Conservation (phyloP, 2,113 vertebrate species). For the Natator depressus region DNA sequence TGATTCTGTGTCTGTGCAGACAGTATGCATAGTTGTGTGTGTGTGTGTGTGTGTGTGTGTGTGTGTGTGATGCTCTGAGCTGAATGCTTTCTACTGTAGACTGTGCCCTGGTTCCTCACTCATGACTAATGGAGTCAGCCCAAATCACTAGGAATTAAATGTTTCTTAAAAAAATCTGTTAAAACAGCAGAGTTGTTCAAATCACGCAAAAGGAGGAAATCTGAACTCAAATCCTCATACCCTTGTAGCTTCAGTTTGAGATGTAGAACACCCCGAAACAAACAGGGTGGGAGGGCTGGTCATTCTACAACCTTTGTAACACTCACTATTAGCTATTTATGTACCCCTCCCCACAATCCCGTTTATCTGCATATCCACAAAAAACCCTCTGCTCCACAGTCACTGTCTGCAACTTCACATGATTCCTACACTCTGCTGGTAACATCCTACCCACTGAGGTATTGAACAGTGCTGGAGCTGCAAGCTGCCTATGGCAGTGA, state of each 20-base stretch:
- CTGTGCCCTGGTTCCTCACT: neutral
- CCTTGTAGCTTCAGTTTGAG: neutral
- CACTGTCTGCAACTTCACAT: neutral
- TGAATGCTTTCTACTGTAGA: neutral
- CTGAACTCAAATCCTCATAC: neutral
- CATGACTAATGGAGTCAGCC: neutral
- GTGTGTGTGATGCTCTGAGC: rapidly evolving
- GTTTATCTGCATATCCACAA: conserved; percentile 15
- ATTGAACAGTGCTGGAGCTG: neutral
- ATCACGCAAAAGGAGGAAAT: conserved; percentile 20
- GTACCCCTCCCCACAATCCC: neutral
- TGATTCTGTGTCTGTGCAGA: neutral
- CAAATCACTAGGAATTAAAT: neutral
- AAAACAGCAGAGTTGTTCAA: conserved; percentile 35
- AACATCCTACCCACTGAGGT: conserved; percentile 27
- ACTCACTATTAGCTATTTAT: too few species aligned
- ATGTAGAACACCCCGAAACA: neutral
- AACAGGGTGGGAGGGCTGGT: neutral
- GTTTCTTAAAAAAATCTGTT: conserved; percentile 15
- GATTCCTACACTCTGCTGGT: neutral
- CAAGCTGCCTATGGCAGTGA: rapidly evolving
- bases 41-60: neutral
- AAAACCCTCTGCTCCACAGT: conserved; percentile 31
- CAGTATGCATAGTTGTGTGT: too few species aligned
- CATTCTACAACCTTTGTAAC: conserved; percentile 29